phyloP scores from a whole-genome alignment of 2,113 vertebrate species.

The Mola mola region DNA sequence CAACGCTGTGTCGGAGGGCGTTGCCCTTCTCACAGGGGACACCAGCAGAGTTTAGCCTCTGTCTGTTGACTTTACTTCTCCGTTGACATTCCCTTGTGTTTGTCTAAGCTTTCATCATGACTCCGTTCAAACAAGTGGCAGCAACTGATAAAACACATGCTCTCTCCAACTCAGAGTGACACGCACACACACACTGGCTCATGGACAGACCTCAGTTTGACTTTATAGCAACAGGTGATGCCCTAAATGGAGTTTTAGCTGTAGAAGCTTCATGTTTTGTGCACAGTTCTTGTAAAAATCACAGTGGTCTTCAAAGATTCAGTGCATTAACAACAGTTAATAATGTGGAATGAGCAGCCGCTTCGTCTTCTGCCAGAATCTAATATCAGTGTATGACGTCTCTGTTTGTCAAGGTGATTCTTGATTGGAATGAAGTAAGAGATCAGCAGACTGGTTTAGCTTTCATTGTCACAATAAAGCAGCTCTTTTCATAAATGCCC shows the following conservation, averaged over 20 bases:
- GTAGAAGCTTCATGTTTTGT: slow-evolving; percentile 33
- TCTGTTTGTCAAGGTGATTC: slow-evolving; percentile 46
- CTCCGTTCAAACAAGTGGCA: slow-evolving; percentile 74
- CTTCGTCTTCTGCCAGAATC: slow-evolving; percentile 14
- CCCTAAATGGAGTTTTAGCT: slow-evolving; percentile 20
- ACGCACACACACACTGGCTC: slow-evolving; percentile 22
- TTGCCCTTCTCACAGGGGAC: slow-evolving; percentile 63
- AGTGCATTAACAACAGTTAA: slow-evolving; percentile 40
- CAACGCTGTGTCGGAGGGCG: slow-evolving; percentile 39
- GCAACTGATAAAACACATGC: slow-evolving; percentile 83
- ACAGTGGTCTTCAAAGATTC: slow-evolving; percentile 8
- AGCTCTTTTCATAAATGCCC: no score
- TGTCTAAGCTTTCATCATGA: slow-evolving; percentile 76
- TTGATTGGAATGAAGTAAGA: no score
- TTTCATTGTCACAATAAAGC: no score
- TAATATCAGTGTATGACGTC: slow-evolving; percentile 22
- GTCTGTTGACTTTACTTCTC: slow-evolving; percentile 78
- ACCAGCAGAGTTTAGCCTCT: slow-evolving; percentile 43
- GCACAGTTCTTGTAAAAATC: slow-evolving; percentile 32
- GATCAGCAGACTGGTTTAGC: no score
- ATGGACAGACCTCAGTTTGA: slow-evolving; percentile 33
- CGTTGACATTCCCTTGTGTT: slow-evolving; percentile 79
- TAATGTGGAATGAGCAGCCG: slow-evolving; percentile 18
- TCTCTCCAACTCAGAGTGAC: slow-evolving; percentile 35
- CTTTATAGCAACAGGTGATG: slow-evolving; percentile 73